Evolutionary conservation across 1,140 invertebrate species (phyloP).

Genomic region (Drosophila paulistorum): DNA sequence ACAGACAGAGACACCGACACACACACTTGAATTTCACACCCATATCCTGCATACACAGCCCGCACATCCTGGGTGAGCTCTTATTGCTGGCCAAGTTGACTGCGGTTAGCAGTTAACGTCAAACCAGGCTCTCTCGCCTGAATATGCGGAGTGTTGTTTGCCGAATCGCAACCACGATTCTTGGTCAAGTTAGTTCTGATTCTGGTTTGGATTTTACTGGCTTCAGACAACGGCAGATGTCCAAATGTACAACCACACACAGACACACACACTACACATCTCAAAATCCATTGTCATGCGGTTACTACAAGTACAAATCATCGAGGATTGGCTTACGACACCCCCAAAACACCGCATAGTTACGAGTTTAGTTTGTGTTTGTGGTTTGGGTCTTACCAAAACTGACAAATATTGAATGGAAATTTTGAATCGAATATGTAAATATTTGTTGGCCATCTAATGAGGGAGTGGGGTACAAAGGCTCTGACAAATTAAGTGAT

Average conservation of each 20-base stretch:
- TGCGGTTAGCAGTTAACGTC: slow-evolving; percentile 71
- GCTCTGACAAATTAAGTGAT: slow-evolving; percentile 41
- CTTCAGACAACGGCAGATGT: slow-evolving; percentile 1
- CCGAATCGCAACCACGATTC: slow-evolving; percentile 51
- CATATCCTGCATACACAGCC: slow-evolving; percentile 52
- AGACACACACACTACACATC: background rate
- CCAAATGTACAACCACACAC: background rate
- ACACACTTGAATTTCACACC: slow-evolving; percentile 10
- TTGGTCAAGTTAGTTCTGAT: slow-evolving; percentile 72
- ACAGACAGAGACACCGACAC: slow-evolving; percentile 6
- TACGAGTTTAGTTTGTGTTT: slow-evolving; percentile 33
- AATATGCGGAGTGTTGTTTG: slow-evolving; percentile 46
- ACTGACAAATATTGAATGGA: slow-evolving; percentile 20
- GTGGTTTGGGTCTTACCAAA: background rate
- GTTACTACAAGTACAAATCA: slow-evolving; percentile 2
- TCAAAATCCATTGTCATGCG: slow-evolving; percentile 1
- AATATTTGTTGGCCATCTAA: background rate
- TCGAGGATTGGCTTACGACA: slow-evolving; percentile 11
- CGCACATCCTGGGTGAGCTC: background rate
- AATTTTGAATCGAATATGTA: slow-evolving; percentile 28
- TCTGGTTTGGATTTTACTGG: slow-evolving; percentile 41
- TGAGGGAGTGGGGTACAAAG: background rate
- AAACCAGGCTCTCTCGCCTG: slow-evolving; percentile 25
- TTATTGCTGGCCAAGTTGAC: slow-evolving; percentile 60
- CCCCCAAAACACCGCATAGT: slow-evolving; percentile 35